These are phyloP conservation scores for Lepidurus packardi DNA, from an alignment of 1,140 invertebrate genomes.

Conservation along the genomic window DNA sequence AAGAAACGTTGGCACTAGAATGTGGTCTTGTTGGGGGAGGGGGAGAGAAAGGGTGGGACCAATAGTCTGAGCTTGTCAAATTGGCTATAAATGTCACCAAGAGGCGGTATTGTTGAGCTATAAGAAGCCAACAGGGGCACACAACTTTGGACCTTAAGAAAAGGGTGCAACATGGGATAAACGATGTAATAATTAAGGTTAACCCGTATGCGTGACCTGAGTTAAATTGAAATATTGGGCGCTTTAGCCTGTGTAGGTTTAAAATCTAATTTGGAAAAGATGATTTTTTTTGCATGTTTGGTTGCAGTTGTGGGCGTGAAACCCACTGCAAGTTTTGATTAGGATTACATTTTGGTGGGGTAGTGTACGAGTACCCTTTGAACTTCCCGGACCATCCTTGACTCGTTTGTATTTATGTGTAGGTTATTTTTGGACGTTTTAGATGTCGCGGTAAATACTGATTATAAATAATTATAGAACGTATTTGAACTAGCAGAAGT, in stretches of 20 bases:
- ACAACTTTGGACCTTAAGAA: not conserved
- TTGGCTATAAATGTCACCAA: not conserved
- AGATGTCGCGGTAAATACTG: not conserved
- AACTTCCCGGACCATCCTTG: not conserved
- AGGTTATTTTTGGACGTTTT: too few species aligned
- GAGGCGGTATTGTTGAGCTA: not conserved
- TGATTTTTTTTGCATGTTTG: too few species aligned
- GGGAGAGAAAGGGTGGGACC: not conserved
- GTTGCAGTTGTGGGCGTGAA: too few species aligned
- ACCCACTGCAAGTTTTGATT: too few species aligned
- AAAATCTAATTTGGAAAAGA: too few species aligned
- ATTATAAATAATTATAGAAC: not conserved
- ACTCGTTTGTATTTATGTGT: not conserved
- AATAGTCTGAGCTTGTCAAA: conserved; percentile 11
- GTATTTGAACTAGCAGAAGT: not conserved
- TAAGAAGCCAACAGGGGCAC: not conserved
- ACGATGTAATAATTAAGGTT: not conserved
- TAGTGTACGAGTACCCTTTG: not conserved
- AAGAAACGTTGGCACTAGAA: not conserved
- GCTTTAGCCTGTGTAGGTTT: too few species aligned
- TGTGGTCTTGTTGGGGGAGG: not conserved
- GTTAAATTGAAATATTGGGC: too few species aligned
- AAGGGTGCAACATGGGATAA: not conserved
- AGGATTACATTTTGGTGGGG: too few species aligned
- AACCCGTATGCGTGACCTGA: not conserved